Base-by-base conservation (phyloP, 2,888 invertebrate species). In the Melolontha melolontha region DNA sequence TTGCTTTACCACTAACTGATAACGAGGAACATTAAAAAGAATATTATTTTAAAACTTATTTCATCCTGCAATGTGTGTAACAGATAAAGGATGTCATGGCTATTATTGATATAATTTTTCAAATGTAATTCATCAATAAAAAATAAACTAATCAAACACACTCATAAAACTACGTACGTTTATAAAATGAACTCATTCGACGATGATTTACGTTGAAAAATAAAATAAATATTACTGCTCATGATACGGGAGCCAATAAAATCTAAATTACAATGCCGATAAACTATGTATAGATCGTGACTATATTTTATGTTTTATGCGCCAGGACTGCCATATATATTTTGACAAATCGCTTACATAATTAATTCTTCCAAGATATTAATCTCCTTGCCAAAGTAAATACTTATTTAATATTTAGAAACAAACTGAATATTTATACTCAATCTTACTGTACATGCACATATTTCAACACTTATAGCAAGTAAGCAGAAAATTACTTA, bases 251-350 rank as follows among this genome's bases (percentile, higher is more conserved):
- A 17, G 29, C 40, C 50, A 34, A 64, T 64, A 51, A 64, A 64
- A 64, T 51, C 40, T 40, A 64, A 64, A 64, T 64, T 64, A 50
- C 51, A 39, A 51, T 42, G 14, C 39, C 50, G 41, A 50, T 64
- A 64, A 39, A 51, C 12, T 40, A 40, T 22, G 22, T 22, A 22
- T 29, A 44, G 27, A 51, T 39, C 40, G 14, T 41, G 59, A 11
- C 27, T 11, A 11, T 29, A 44, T 29, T 59, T 59, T 29, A 57
- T 16, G n/a, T 16, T 12, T 17, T 12, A 51, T 22, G 29, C 51
- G 51, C 27, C 51, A 29, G 11, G 1, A 12, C 10, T 29, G 51
- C 7, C 34, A 34, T 51, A 7, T 12, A 12, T 22, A 51, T 51
- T 51, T 51, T 51, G 51, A 51, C 29, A 51, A 51, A 51, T 29